Base-by-base conservation (phyloP, 1,140 invertebrate species). In the Macrocentrus cingulum region DNA sequence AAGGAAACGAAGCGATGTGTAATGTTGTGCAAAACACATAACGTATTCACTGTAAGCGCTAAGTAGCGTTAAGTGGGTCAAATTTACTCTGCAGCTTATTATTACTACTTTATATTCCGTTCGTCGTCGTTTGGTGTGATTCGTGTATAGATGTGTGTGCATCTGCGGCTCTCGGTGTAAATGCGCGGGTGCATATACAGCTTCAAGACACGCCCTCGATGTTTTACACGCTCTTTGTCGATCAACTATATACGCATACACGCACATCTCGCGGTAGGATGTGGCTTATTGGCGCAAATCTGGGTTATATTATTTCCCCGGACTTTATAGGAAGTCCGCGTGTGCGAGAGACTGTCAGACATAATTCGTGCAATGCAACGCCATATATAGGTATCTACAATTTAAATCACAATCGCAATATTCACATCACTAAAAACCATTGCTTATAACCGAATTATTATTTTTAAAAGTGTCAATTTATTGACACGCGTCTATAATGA, bases 1-100 rank as follows among this genome's bases (percentile, higher is more conserved):
- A n/a, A n/a, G n/a, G n/a, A n/a, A n/a, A n/a, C 13, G 1, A 7
- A 32, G 16, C 59, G 62, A 66, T 66, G 67, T 71, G 69, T 71
- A 70, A 75, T 75, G 70, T 78, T 76, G 70, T 76, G 73, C 74
- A 76, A 79, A 78, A 79, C 72, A n/a, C n/a, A 74, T 74, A 78
- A 76, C 72, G 70, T 77, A 77, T 77, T 77, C 77, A 71, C 71
- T 65, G 68, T 78, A 71, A 75, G 75, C 73, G 74, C 66, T 78
- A 77, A 79, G 73, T 72, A 76, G 68, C 67, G 71, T 71, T 78
- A 78, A 79, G 76, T 79, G 75, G 77, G 72, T 77, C 74, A 74
- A 78, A 77, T 79, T 79, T 78, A 76, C 75, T 77, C 66, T 59
- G 49, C 69, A 65, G 67, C 74, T 78, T 76, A 73, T 78, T 77